phyloP scores from a whole-genome alignment of 2,113 vertebrate species.

The Daphoenositta chrysoptera region DNA sequence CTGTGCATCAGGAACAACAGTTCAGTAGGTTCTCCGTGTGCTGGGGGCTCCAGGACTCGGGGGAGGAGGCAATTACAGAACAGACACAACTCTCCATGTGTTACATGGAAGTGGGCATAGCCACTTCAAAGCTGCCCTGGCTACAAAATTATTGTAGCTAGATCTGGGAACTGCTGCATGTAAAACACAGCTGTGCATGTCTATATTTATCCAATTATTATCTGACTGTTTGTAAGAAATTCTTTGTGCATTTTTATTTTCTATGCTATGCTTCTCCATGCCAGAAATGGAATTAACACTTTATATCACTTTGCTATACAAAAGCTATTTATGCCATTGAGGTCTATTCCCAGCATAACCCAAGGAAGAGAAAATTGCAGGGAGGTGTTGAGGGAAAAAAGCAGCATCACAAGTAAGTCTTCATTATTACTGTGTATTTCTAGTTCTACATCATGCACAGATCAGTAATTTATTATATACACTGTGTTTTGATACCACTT shows the following conservation, averaged over 20 bases:
- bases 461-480: background rate
- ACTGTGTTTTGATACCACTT: background rate
- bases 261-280: background rate
- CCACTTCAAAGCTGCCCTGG: background rate
- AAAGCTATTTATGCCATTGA: background rate
- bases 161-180: background rate
- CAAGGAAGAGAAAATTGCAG: background rate
- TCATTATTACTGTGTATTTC: background rate
- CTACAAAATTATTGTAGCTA: background rate
- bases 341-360: background rate
- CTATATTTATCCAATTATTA: background rate
- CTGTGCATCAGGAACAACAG: rapidly evolving
- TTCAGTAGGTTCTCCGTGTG: background rate
- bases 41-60: background rate
- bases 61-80: background rate
- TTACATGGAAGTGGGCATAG: background rate
- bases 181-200: background rate
- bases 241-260: background rate
- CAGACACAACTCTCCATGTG: background rate
- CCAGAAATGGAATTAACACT: background rate
- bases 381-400: background rate
- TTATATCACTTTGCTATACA: background rate
- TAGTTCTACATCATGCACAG: background rate
- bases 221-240: background rate
- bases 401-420: background rate